phyloP scores from a whole-genome alignment of 1,140 invertebrate genomes.

The Amyelois transitella region DNA sequence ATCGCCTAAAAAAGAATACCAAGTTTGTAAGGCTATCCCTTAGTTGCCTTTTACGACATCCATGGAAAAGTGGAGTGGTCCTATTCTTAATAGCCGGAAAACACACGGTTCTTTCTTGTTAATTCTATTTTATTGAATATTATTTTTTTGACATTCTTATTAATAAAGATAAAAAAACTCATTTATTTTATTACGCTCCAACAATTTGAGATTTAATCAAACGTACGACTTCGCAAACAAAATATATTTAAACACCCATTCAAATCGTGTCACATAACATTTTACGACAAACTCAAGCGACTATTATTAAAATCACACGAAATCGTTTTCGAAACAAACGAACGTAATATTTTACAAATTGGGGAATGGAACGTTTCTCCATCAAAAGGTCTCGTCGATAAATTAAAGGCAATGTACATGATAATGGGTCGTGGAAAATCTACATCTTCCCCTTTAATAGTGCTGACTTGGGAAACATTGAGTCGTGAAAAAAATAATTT shows the following conservation, averaged over 20 bases:
- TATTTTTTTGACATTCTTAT: too few relatives aligned
- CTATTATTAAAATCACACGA: not conserved
- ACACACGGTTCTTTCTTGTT: too few relatives aligned
- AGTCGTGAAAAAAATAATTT: not conserved
- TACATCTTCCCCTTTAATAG: conserved; percentile 48
- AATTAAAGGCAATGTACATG: conserved; percentile 67
- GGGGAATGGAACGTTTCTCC: conserved; percentile 5
- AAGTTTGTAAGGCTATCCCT: too few relatives aligned
- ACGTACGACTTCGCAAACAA: not conserved
- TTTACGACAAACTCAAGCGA: not conserved
- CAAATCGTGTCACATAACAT: not conserved
- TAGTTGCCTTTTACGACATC: too few relatives aligned
- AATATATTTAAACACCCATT: not conserved
- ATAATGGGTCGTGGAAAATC: conserved; percentile 61
- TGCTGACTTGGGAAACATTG: conserved; percentile 7
- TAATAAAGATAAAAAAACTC: too few relatives aligned
- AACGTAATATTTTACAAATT: conserved; percentile 37
- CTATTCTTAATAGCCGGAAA: too few relatives aligned
- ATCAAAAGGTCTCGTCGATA: conserved; percentile 52
- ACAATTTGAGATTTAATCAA: not conserved
- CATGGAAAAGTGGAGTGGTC: too few relatives aligned
- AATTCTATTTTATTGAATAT: too few relatives aligned
- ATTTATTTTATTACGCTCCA: too few relatives aligned
- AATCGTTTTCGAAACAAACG: conserved; percentile 1
- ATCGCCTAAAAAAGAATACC: too few relatives aligned